Base-by-base conservation (phyloP, 2,888 invertebrate genomes). In the Aphidoletes aphidimyza region DNA sequence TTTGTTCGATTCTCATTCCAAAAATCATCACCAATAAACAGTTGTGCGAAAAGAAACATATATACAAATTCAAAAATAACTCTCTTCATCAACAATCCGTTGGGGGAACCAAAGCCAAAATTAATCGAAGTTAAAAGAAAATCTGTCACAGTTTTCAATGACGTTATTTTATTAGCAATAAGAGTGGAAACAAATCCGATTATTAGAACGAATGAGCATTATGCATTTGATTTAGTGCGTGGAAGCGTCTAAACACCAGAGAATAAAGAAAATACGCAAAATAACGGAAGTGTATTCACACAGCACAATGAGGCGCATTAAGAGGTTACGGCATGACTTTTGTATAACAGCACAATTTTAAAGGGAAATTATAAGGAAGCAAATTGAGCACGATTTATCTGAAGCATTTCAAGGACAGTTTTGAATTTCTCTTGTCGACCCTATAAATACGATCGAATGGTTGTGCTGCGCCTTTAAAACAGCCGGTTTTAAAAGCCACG, bases 401-500 rank as follows among this genome's bases (percentile, higher is more conserved):
- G 69, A 30, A 69, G 69, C 69, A 34, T 69, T 69, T 69, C 69
- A 69, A 69, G 69, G 69, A 69, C 69, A 69, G 69, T 69, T 54
- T 30, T 69, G 5, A 54, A 22, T 3, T 54, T 54, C n/a, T 54
- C 54, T 54, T 17, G 69, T 17, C 14, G n/a, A 69, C 69, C 69
- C 69, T 69, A 30, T 69, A 30, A 69, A 69, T 22, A 17, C 9
- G 17, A 47, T 17, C 3, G 54, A 54, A n/a, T n/a, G n/a, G n/a
- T n/a, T n/a, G n/a, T n/a, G n/a, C 69, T 11, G 14, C 11, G 11
- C 1, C 30, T 34, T 30, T 3, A 69, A 69, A 30, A 34, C 69
- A 69, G 69, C 34, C 69, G 69, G 69, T 69, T 30, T 69, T 69
- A 30, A 69, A 69, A 69, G 34, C 69, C 69, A 30, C 30, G 3